Evolutionary conservation across 2,888 invertebrate species (phyloP), one percentile per base, ranked within the genome.

Genomic region (Scaptomyza parva): DNA sequence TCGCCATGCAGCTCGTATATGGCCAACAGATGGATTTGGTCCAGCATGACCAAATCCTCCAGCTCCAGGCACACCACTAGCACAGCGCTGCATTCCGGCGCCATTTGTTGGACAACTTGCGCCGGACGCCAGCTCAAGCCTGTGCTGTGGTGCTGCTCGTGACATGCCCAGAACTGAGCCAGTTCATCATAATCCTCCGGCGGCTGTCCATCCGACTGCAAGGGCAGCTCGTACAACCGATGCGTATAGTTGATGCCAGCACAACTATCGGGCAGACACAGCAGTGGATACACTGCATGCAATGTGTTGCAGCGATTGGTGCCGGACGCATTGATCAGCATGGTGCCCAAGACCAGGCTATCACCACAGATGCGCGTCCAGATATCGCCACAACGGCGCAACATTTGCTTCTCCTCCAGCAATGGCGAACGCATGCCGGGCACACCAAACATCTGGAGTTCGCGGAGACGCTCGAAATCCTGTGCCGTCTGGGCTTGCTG

Each of bases 331-430:
- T 90, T 91, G 11, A 88, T 65, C 6, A 91, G 50, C 9, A 90
- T 75, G 0, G 87, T 77, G 30, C 91, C 91, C 28, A 90, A 52
- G 4, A 91, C 78, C 1, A 90, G 48, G 4, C 51, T 58, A 3
- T 86, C 81, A 8, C 70, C 71, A 7, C 79, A 84, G 0, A 87
- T 53, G 8, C 90, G 84, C 18, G 82, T 70, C 91, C 91, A 91
- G 1, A 90, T 72, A 63, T 91, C 89, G 6, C 90, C 90, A 44
- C 87, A 88, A 8, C 89, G 88, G 0, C 78, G 73, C n/a, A 91
- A 50, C 35, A 89, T 67, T 63, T 86, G 88, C 43, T 91, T 89
- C 64, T 91, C 91, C 33, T 91, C 91, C 9, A 89, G 57, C 26
- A 87, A 53, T 7, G 78, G 62, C 9, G 88, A 85, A 0, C 90